Evolutionary conservation across 1,140 invertebrate genomes (phyloP), one percentile per base, ranked within the genome.

Genomic region (Lordiphosa collinella): DNA sequence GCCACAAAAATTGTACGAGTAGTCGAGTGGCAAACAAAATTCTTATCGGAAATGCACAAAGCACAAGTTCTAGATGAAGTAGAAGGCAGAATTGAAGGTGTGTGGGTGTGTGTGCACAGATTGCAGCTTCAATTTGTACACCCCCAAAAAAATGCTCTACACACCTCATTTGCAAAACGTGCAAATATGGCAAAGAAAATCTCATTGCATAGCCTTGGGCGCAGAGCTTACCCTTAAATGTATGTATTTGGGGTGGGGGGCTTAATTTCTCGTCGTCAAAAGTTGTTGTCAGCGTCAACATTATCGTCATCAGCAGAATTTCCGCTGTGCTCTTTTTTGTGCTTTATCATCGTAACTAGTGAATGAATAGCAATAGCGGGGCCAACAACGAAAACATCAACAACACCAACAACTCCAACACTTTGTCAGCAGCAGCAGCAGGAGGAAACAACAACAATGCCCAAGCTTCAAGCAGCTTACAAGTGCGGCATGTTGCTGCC

Each of bases 241-340:
- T 31, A 41, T 32, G 60, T 32, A 25, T 22, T 12, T 35, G 32
- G 44, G 52, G 35, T 43, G 61, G 57, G 55, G 50, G 52, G 67
- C 76, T 84, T 84, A 68, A 61, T 76, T 61, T 57, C 55, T 60
- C 66, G 66, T 56, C 58, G 51, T 56, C 70, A 48, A 44, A 44
- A 44, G 41, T 48, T 35, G 46, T 48, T 48, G 65, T 66, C 63
- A 68, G 51, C 76, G 76, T 76, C 76, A 80, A 82, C 71, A 82
- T 82, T 82, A 82, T 82, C 76, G 78, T 82, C 76, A 84, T 82
- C 76, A 82, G 76, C 76, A 84, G 72, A 76, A 82, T 82, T 84
- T 82, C 76, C 78, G 78, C 67, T 63, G 78, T 76, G 69, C 44
- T 67, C 65, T 82, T 80, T 69, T 82, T 82, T 84, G 67, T 84